Base-by-base conservation (phyloP, 2,888 invertebrate species). In the Allygus modestus region DNA sequence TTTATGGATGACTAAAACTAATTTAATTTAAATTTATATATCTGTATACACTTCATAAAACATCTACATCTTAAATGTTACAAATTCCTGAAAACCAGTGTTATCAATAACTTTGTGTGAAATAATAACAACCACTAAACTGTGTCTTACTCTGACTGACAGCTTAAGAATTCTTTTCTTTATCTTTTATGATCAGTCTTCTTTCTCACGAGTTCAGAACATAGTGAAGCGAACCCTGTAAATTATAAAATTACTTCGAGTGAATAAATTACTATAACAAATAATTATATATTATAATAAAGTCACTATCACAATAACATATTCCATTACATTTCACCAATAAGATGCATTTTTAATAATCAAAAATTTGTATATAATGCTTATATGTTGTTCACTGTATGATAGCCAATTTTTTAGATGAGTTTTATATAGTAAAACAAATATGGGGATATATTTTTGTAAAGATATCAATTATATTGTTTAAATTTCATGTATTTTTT, bases 221-320 rank as follows among this genome's bases (percentile, higher is more conserved):
- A 33, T 20, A 58, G 77, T 37, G 15, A 33, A 26, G n/a, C 41
- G 54, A 84, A 77, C 61, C 46, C 12, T 71, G 83, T 73, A 11
- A 46, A 46, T 46, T 46, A 46, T 12, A 46, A 37, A 37, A 4
- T 37, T 7, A 37, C 37, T n/a, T n/a, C n/a, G n/a, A n/a, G n/a
- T n/a, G n/a, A n/a, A 37, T 37, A 37, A 37, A 4, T 37, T 37
- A 37, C 37, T 37, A 37, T 37, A 37, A 37, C 4, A 4, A 37
- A 37, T 37, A 7, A 7, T 37, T 37, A 37, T n/a, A n/a, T n/a
- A n/a, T n/a, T n/a, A n/a, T n/a, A n/a, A n/a, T n/a, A n/a, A n/a
- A n/a, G n/a, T n/a, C n/a, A n/a, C n/a, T n/a, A n/a, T n/a, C n/a
- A n/a, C n/a, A n/a, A n/a, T n/a, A n/a, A n/a, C n/a, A n/a, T n/a